Evolutionary conservation across 2,888 invertebrate genomes (phyloP), one percentile per base, ranked within the genome.

Genomic region (Scrobipalpa atriplicella): DNA sequence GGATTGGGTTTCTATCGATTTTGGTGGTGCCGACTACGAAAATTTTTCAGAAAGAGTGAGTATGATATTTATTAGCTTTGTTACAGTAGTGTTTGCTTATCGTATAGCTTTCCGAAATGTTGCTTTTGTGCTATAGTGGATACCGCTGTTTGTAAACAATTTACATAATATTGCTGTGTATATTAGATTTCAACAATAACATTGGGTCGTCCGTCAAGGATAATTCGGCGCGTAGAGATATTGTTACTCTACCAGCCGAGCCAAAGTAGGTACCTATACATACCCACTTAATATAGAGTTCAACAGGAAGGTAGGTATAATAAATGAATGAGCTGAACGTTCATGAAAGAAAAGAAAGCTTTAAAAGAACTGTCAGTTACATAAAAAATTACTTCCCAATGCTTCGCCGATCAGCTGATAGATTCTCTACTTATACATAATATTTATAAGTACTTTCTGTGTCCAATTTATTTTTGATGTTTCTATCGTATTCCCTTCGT

Each of bases 11-110:
- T n/a, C 5, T 16, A 58, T 58, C 29, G 16, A 58, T 16, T 29
- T 29, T 16, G 9, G 13, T 38, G 36, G 16, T 13, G 58, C 58
- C 58, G 58, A 62, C 16, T 13, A 47, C 39, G 62, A 47, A 47
- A 19, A 18, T 38, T 63, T 56, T 67, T 60, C 64, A 67, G 64
- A 58, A 63, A 67, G 51, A 60, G 64, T 67, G 18, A 67, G 67
- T 13, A 29, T 29, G 13, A 56, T 67, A 66, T 47, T 21, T 39
- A 52, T 62, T 43, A 29, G 47, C 36, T 51, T 19, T 13, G 11
- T 56, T 56, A 56, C 21, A 62, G 51, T 51, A 47, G 63, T 52
- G 52, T 52, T 63, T 51, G 63, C 63, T 63, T 63, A 63, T 58
- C 51, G 52, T 63, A 38, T 52, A 10, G 62, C 62, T 62, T 63